Base-by-base conservation (phyloP, 2,888 invertebrate genomes). In the Polylopha cassiicola region DNA sequence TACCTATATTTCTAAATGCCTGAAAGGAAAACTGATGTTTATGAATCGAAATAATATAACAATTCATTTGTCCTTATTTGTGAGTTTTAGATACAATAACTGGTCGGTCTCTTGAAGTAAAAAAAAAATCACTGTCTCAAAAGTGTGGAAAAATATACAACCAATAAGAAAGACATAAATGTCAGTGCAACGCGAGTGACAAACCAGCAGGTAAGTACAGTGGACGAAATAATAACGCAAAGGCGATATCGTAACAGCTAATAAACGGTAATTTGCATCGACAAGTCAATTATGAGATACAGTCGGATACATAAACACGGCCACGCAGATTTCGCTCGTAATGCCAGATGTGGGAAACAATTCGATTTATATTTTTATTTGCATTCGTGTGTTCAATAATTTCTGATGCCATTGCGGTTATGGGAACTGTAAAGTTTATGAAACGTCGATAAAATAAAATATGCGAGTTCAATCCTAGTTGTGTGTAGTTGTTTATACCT, bases 191-290 rank as follows among this genome's bases (percentile, higher is more conserved):
- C 63, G 57, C 51, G 51, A 63, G 55, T 67, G 66, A 69, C 69
- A 70, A 65, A 63, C 58, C 55, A 62, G 60, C 55, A 62, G 65
- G 67, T 76, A 76, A 78, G 68, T 73, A 71, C 59, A 71, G 65
- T 61, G 62, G 55, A 65, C 66, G 58, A 67, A 68, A 72, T 80
- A 79, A 79, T 71, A 70, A 70, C 71, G 45, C 65, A 67, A 65
- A 41, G 65, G 58, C 63, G 65, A 70, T 76, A 75, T 76, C 76
- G 79, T 73, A 80, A 81, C 73, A 65, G 67, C 66, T 81, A 80
- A 82, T 81, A 77, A 79, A 78, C 68, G 70, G 78, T 79, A 76
- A 84, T 82, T 80, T 74, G 71, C 75, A 77, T 78, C 80, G 81
- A 81, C 82, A 80, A 74, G 81, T 81, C 81, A 82, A 82, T 82